Base-by-base conservation (phyloP, 2,113 vertebrate species). In the Carlito syrichta region DNA sequence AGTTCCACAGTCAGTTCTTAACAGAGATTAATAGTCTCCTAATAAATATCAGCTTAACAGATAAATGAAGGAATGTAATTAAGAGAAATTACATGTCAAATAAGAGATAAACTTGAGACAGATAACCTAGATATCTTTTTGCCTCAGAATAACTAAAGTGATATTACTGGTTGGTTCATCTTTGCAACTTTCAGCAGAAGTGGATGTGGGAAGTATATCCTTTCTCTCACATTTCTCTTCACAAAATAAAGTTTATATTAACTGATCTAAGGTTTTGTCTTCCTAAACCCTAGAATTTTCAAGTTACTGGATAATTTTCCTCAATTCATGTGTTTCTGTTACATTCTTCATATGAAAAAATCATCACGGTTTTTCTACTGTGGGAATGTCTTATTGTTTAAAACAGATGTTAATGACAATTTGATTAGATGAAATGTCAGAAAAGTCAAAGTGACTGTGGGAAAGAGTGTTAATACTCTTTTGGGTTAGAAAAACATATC, bases 371-470 rank as follows among this genome's bases (percentile, higher is more conserved):
- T 96, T 87, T 77, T 95, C 88, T 97, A 81, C 91, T 91, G 54
- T 95, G 95, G 94, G 94, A 98, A 96, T 68, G 78, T 60, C 63
- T 38, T 56, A 12, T 69, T 96, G 69, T 54, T 96, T 95, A 87
- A 92, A 97, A 96, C 98, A 97, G 95, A 96, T 97, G 89, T 54
- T 96, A 97, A 97, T 95, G 96, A 93, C 96, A 93, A 86, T 97
- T 87, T 96, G 94, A 98, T 98, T 97, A 32, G 5, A 68, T 71
- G 88, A 60, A 69, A 97, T 58, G 22, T 94, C 54, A 94, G 30
- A 92, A 94, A 84, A 94, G 93, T 96, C 86, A 96, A 95, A 97
- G n/a, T 71, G 94, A 93, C 89, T 82, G 84, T 97, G 96, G 97
- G 97, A 98, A 98, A 96, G 95, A 45, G 63, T 76, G 60, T 95